phyloP scores from a whole-genome alignment of 1,140 invertebrate species.

The Trichoplusia ni region DNA sequence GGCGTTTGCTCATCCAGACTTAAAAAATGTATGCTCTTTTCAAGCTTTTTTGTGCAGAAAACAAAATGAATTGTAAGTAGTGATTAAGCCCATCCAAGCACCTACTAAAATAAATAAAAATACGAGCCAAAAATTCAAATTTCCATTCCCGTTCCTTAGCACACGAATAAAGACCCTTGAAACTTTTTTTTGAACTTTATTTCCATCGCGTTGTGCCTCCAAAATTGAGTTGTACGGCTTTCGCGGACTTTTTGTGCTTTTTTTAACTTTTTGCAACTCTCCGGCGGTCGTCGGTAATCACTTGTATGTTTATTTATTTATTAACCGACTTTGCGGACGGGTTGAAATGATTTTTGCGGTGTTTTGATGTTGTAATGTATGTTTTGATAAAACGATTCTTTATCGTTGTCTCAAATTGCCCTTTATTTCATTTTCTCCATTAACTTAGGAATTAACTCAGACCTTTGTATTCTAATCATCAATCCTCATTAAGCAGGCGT shows the following conservation, averaged over 20 bases:
- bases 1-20: too few relatives aligned
- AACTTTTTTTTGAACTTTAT: conserved; percentile 66
- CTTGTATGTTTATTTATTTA: conserved; percentile 73
- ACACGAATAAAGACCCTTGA: conserved; percentile 55
- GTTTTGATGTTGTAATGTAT: not conserved
- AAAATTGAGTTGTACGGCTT: conserved; percentile 77
- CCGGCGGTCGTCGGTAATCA: conserved; percentile 71
- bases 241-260: conserved; percentile 50
- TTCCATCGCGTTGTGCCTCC: conserved; percentile 66
- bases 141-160: conserved; percentile 34
- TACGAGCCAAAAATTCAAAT: not conserved
- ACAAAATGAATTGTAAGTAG: too few relatives aligned
- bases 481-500: too few relatives aligned
- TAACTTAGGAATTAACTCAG: too few relatives aligned
- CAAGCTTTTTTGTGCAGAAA: too few relatives aligned
- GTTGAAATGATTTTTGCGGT: conserved; percentile 10
- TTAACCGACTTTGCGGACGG: conserved; percentile 51
- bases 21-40: too few relatives aligned
- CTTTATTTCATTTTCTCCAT: too few relatives aligned
- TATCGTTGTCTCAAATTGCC: too few relatives aligned
- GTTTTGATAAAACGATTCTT: too few relatives aligned
- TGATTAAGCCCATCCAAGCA: too few relatives aligned
- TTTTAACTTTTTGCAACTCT: conserved; percentile 63
- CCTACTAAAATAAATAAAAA: too few relatives aligned
- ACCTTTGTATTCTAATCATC: too few relatives aligned